Evolutionary conservation across 2,888 invertebrate genomes (phyloP).

Genomic region (Biston stratarius): DNA sequence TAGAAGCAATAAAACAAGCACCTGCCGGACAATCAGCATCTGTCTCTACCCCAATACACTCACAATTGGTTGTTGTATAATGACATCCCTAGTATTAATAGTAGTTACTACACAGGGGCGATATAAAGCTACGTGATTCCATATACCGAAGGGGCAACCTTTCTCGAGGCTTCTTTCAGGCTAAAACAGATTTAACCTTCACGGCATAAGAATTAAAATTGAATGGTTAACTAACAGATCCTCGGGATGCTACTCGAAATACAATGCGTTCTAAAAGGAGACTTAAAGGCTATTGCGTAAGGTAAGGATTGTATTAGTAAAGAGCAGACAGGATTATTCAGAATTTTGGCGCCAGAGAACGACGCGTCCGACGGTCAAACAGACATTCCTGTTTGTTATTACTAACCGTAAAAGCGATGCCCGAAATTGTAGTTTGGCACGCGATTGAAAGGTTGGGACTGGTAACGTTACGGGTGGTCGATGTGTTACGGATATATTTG

Average conservation of each 20-base stretch:
- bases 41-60: conserved; percentile 25
- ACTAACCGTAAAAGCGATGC: conserved; percentile 46
- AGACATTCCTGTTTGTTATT: conserved; percentile 55
- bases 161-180: conserved; percentile 11
- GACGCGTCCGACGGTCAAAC: conserved; percentile 63
- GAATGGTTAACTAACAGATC: not conserved
- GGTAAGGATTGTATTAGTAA: conserved; percentile 37
- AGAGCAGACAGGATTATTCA: conserved; percentile 55
- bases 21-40: conserved; percentile 42
- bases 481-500: not conserved
- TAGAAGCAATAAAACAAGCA: conserved; percentile 30
- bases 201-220: conserved; percentile 7
- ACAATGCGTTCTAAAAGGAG: conserved; percentile 28
- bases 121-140: conserved; percentile 20
- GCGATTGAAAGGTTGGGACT: conserved; percentile 40
- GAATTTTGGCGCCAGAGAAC: conserved; percentile 74
- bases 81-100: not conserved
- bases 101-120: not conserved
- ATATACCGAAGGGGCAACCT: conserved; percentile 24
- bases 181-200: conserved; percentile 17
- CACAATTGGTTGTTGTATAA: not conserved
- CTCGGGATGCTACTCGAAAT: conserved; percentile 1
- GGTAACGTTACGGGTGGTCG: not conserved
- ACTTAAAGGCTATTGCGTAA: conserved; percentile 27
- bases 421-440: conserved; percentile 56